These are phyloP conservation scores for Zophobas morio DNA, from an alignment of 1,140 invertebrate genomes.

Conservation along the genomic window DNA sequence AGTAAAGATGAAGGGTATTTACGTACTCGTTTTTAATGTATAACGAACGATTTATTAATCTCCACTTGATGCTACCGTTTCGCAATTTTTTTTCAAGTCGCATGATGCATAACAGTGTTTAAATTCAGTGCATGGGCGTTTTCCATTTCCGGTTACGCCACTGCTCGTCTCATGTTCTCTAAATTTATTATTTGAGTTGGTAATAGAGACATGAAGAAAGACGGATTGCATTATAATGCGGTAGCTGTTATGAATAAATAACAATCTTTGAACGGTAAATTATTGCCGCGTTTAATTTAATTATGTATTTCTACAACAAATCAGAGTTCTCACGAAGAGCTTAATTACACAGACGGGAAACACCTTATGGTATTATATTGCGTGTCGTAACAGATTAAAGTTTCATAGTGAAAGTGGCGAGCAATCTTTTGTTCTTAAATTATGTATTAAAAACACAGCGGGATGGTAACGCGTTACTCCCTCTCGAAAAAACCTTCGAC, in stretches of 20 bases:
- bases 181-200: not conserved
- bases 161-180: not conserved
- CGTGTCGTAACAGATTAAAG: constrained; percentile 14
- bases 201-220: constrained; percentile 14
- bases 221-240: constrained; percentile 16
- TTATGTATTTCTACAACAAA: constrained; percentile 9
- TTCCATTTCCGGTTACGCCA: not conserved
- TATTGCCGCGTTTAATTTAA: constrained; percentile 12
- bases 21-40: too few relatives aligned
- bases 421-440: constrained; percentile 27
- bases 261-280: constrained; percentile 16
- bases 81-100: too few relatives aligned
- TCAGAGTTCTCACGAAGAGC: constrained; percentile 13
- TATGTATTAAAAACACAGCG: constrained; percentile 26
- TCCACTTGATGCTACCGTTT: too few relatives aligned
- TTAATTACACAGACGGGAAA: constrained; percentile 7
- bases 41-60: too few relatives aligned
- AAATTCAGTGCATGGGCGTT: not conserved
- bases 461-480: constrained; percentile 3
- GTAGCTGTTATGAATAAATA: constrained; percentile 11
- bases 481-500: not conserved
- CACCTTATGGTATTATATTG: constrained; percentile 12
- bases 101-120: too few relatives aligned
- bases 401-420: constrained; percentile 2
- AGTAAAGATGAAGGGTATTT: too few relatives aligned